Evolutionary conservation across 2,888 invertebrate species (phyloP).

Genomic region (Tetranychus piercei): DNA sequence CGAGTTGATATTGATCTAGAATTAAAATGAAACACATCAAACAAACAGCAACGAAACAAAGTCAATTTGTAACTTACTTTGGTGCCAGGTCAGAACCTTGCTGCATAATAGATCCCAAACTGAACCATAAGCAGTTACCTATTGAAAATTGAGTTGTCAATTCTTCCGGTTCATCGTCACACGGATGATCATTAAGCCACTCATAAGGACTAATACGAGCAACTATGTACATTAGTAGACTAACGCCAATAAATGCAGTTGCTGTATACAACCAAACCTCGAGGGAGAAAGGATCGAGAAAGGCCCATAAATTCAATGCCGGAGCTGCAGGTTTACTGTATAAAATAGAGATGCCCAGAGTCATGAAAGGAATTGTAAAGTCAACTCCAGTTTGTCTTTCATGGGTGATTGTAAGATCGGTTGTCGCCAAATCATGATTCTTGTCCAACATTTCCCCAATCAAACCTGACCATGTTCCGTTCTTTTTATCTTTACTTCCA

Average conservation of each 20-base stretch:
- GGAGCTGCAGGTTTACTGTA: constrained; percentile 36
- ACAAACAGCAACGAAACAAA: not conserved
- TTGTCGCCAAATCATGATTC: constrained; percentile 37
- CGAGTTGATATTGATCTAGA: constrained; percentile 22
- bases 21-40: not conserved
- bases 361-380: constrained; percentile 42
- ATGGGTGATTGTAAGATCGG: constrained; percentile 40
- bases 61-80: constrained; percentile 6
- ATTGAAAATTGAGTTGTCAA: constrained; percentile 24
- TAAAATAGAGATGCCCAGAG: constrained; percentile 28
- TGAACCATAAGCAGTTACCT: constrained; percentile 27
- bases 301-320: constrained; percentile 38
- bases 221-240: constrained; percentile 22
- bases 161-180: constrained; percentile 22
- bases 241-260: constrained; percentile 35
- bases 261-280: constrained; percentile 36
- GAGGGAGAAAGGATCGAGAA: constrained; percentile 36
- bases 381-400: constrained; percentile 39
- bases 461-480: constrained; percentile 38
- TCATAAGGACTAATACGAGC: constrained; percentile 22
- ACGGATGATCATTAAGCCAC: constrained; percentile 23
- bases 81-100: constrained; percentile 33
- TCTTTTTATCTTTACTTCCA: constrained; percentile 33
- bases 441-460: constrained; percentile 32
- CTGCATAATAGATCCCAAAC: constrained; percentile 36